A percentile compares a stretch with the other conserved stretches of the same genome.
Conservation (phyloP, 2,888 invertebrate species). For the Ernsta delagoae region DNA sequence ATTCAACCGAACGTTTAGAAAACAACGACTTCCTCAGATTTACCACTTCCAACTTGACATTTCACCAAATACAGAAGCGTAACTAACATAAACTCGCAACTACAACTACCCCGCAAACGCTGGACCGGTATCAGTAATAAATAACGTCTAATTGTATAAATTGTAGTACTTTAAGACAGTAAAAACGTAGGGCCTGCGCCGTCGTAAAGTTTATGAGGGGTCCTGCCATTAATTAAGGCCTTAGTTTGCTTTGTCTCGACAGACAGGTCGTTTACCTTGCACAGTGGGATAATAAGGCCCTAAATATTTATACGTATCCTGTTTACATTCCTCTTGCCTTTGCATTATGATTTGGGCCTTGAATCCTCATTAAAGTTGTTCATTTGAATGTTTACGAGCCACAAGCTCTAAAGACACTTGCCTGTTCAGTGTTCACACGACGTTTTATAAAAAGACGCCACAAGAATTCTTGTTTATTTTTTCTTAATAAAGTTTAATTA, state of each 20-base stretch:
- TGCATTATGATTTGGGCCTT: not conserved
- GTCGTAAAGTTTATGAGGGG: conserved; percentile 36
- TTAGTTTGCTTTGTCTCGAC: conserved; percentile 22
- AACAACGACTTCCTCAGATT: conserved; percentile 24
- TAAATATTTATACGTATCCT: conserved; percentile 25
- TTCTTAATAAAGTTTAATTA: not conserved
- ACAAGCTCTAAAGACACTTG: not conserved
- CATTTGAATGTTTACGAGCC: not conserved
- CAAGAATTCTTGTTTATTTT: too few relatives aligned
- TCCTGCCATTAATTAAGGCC: conserved; percentile 30
- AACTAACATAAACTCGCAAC: conserved; percentile 29
- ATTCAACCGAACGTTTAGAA: not conserved
- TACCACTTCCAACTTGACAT: conserved; percentile 28
- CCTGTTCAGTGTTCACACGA: too few relatives aligned
- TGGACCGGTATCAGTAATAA: conserved; percentile 25
- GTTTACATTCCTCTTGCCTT: conserved; percentile 14
- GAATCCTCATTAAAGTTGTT: not conserved
- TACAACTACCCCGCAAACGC: conserved; percentile 4
- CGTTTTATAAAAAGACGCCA: too few relatives aligned
- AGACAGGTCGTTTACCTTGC: conserved; percentile 28
- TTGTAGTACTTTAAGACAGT: conserved; percentile 23
- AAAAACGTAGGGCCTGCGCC: conserved; percentile 29
- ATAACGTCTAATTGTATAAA: conserved; percentile 38
- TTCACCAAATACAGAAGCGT: conserved; percentile 36
- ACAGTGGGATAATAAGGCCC: conserved; percentile 16